Conservation (phyloP, 2,888 invertebrate species). For the Eurois occulta region DNA sequence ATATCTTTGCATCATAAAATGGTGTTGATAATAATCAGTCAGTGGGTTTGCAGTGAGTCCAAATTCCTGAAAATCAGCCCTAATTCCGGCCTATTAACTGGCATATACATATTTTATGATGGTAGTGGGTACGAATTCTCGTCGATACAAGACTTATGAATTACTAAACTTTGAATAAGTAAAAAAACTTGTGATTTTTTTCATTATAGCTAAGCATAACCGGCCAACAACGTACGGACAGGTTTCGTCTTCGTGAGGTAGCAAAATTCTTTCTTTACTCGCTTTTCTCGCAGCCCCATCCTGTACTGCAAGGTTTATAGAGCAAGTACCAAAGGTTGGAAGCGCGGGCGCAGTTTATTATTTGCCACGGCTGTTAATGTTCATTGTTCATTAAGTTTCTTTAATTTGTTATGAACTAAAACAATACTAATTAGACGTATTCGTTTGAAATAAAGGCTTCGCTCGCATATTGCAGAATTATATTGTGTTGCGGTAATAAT, state of each 20-base stretch:
- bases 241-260: background rate
- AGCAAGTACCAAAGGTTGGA: constrained; percentile 33
- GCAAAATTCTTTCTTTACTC: background rate
- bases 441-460: constrained; percentile 53
- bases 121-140: no score
- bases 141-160: no score
- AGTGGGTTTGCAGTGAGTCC: no score
- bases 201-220: background rate
- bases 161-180: no score
- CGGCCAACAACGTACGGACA: background rate
- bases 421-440: constrained; percentile 68
- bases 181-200: background rate
- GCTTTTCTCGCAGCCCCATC: constrained; percentile 43
- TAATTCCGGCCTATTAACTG: no score
- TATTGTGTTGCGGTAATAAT: constrained; percentile 31
- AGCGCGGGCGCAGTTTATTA: constrained; percentile 62
- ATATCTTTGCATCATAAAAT: background rate
- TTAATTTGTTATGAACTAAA: constrained; percentile 72
- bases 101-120: no score
- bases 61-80: no score
- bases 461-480: constrained; percentile 28
- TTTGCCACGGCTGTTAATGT: constrained; percentile 74
- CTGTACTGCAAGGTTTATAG: constrained; percentile 36
- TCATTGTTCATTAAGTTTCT: constrained; percentile 69
- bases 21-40: no score